phyloP scores from a whole-genome alignment of 2,113 vertebrate genomes.

The Emydura subglobosa region DNA sequence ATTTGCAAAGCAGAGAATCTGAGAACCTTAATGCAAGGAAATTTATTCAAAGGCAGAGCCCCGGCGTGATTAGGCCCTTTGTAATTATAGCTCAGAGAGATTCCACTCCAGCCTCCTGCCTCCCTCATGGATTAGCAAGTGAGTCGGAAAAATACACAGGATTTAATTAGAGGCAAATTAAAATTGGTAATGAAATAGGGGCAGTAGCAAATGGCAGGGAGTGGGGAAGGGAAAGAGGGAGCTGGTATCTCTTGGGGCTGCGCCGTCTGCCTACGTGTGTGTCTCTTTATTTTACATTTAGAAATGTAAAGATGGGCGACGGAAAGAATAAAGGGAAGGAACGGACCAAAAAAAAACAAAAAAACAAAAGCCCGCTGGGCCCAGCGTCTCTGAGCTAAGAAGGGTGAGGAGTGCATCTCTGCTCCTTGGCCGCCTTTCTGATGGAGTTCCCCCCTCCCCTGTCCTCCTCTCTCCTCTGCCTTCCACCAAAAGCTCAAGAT shows the following conservation, averaged over 20 bases:
- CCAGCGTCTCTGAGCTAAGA: not conserved
- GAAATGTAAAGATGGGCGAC: conserved; percentile 80
- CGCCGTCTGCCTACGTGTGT: conserved; percentile 75
- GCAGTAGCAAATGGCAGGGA: conserved; percentile 94
- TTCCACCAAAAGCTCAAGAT: not conserved
- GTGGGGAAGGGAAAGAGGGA: conserved; percentile 81
- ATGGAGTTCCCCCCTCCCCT: not conserved
- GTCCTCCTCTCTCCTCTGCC: not conserved
- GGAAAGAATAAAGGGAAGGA: conserved; percentile 71
- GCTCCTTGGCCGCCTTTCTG: not conserved
- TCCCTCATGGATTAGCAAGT: conserved; percentile 98
- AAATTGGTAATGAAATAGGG: conserved; percentile 99
- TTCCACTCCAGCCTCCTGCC: conserved; percentile 93
- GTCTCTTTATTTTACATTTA: conserved; percentile 81
- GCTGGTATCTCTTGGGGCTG: conserved; percentile 81
- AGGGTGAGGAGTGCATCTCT: not conserved
- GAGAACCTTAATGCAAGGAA: conserved; percentile 90
- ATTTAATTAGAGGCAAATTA: conserved; percentile 99
- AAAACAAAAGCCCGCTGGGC: not conserved
- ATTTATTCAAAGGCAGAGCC: conserved; percentile 94
- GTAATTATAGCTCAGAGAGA: conserved; percentile 99
- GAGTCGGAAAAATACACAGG: conserved; percentile 99
- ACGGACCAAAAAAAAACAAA: not conserved
- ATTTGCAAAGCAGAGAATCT: conserved; percentile 99
- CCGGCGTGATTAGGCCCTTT: conserved; percentile 98